These are phyloP conservation scores for Papilio machaon DNA, from an alignment of 1,140 invertebrate species.

Conservation along the genomic window DNA sequence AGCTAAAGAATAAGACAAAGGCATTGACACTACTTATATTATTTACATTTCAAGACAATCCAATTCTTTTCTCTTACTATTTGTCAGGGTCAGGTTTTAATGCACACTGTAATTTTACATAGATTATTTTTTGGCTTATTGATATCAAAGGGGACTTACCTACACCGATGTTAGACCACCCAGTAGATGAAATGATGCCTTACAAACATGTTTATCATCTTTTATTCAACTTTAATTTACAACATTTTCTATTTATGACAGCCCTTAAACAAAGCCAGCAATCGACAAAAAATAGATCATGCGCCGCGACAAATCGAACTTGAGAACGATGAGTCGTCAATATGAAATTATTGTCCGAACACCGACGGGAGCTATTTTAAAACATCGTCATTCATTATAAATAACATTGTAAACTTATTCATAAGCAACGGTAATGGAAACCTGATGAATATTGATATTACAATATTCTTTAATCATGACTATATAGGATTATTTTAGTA, in stretches of 20 bases:
- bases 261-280: slow-evolving; percentile 14
- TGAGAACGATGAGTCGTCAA: slow-evolving; percentile 60
- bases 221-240: neutral
- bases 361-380: slow-evolving; percentile 11
- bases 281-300: slow-evolving; percentile 17
- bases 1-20: no score
- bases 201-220: neutral
- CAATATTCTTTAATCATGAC: slow-evolving; percentile 7
- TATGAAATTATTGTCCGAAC: slow-evolving; percentile 36
- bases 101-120: neutral
- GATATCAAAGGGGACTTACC: neutral
- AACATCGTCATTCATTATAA: slow-evolving; percentile 31
- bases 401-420: slow-evolving; percentile 33
- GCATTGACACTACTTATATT: no score
- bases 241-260: neutral
- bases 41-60: no score
- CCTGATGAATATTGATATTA: slow-evolving; percentile 28
- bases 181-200: neutral
- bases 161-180: neutral
- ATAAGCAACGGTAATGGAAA: slow-evolving; percentile 33
- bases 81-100: neutral
- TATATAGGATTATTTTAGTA: neutral
- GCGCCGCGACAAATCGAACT: slow-evolving; percentile 59
- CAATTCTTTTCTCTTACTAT: neutral
- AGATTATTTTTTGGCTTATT: neutral